These are phyloP conservation scores for Thecophora atra DNA, from an alignment of 2,888 invertebrate genomes.

Conservation along the genomic window DNA sequence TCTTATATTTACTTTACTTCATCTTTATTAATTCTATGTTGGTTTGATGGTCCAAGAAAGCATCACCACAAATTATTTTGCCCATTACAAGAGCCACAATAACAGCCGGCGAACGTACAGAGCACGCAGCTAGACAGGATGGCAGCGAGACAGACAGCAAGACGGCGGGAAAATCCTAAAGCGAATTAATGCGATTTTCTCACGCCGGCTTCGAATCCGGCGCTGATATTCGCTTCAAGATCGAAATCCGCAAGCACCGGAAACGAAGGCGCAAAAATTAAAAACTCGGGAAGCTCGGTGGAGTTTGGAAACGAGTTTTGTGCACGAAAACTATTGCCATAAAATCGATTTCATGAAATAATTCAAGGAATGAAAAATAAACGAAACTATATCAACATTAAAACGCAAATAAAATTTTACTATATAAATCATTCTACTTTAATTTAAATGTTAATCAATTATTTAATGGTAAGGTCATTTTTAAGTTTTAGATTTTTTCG, in stretches of 20 bases:
- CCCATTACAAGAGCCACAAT: not conserved
- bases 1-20: not conserved
- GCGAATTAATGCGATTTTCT: slow-evolving; percentile 34
- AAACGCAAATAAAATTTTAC: too few species aligned
- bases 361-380: too few species aligned
- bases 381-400: too few species aligned
- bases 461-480: too few species aligned
- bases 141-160: slow-evolving; percentile 17
- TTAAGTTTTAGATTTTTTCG: too few species aligned
- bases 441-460: too few species aligned
- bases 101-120: not conserved
- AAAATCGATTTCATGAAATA: too few species aligned
- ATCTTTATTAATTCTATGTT: not conserved
- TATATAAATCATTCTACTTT: too few species aligned
- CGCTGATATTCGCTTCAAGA: not conserved
- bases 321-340: too few species aligned
- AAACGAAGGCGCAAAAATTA: too few species aligned
- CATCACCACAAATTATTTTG: not conserved
- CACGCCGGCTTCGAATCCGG: slow-evolving; percentile 13
- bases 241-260: not conserved
- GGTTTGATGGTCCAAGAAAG: not conserved
- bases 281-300: too few species aligned
- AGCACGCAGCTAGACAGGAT: slow-evolving; percentile 18
- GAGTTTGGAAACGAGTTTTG: too few species aligned
- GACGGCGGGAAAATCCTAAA: slow-evolving; percentile 12